Evolutionary conservation across 2,888 invertebrate species (phyloP).

Genomic region (Apantesis nais): DNA sequence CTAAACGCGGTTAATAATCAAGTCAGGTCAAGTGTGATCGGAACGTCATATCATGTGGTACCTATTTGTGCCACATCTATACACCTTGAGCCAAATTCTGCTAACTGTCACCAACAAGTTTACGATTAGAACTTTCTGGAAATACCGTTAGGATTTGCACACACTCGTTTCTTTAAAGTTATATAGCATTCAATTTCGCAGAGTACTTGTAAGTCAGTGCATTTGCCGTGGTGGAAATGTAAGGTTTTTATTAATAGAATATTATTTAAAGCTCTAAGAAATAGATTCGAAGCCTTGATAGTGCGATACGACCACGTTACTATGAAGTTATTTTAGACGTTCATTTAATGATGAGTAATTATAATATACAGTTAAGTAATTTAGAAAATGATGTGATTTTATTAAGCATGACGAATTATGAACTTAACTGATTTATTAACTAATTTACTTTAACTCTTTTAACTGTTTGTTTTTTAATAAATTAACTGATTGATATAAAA

Average conservation of each 20-base stretch:
- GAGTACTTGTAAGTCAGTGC: background rate
- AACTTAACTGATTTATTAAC: background rate
- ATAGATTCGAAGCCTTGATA: background rate
- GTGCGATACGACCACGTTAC: background rate
- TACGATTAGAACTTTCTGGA: slow-evolving; percentile 22
- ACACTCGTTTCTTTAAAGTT: background rate
- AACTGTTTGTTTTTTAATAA: background rate
- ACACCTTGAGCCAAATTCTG: slow-evolving; percentile 33
- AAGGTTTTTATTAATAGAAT: background rate
- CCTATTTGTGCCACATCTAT: slow-evolving; percentile 21
- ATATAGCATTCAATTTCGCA: background rate
- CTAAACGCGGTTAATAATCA: background rate
- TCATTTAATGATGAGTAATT: background rate
- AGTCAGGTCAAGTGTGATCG: slow-evolving; percentile 12
- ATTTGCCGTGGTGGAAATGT: background rate
- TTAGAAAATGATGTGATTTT: background rate
- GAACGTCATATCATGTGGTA: slow-evolving; percentile 10
- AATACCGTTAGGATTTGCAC: slow-evolving; percentile 15
- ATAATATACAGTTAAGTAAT: background rate
- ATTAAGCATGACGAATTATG: background rate
- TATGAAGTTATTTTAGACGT: background rate
- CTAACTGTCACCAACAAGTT: slow-evolving; percentile 35
- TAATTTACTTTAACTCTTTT: background rate
- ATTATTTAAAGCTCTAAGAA: background rate
- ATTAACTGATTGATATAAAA: background rate